Base-by-base conservation (phyloP, 1,140 invertebrate genomes). In the Bilobella aurantiaca region DNA sequence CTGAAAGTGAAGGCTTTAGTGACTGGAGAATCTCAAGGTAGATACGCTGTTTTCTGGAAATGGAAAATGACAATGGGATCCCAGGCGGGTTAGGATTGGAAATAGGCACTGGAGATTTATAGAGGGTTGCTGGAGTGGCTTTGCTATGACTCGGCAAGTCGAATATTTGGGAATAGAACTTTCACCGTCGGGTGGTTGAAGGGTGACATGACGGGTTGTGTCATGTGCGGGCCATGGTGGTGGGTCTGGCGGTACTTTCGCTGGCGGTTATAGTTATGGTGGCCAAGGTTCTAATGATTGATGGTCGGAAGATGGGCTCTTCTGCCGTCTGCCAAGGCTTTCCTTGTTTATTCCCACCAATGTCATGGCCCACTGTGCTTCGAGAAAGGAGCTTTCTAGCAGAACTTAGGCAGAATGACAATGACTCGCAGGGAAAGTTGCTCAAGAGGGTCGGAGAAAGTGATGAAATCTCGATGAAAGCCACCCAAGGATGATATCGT, bases 351-450 rank as follows among this genome's bases (percentile, higher is more conserved):
- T 53, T 53, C 49, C 21, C 21, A 5, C 49, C 21, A 5, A 23
- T 8, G 14, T 23, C 12, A 23, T 12, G 49, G 12, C 5, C 5
- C 34, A 42, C 34, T 42, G 18, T 42, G 18, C 8, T 42, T 12
- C 34, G 5, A 23, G 23, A 42, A 8, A 42, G 49, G 23, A 53
- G 23, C 23, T 23, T 23, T 53, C 49, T 8, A 53, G 14, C 12
- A 53, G 49, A 23, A 23, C 49, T 16, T 53, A 5, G 12, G 12
- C 21, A 23, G 49, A 53, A 53, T 53, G 49, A 53, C 49, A 53
- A 53, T 53, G 49, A 53, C 49, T 53, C 49, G 21, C 49, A 53
- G 49, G 49, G 25, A 53, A 53, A 53, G 49, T 12, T 53, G 49
- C 5, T 53, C 12, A 14, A 53, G 21, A 23, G 49, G 34, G 34